Conservation (phyloP, 2,797 vertebrate species). For the Ciconia nigra region DNA sequence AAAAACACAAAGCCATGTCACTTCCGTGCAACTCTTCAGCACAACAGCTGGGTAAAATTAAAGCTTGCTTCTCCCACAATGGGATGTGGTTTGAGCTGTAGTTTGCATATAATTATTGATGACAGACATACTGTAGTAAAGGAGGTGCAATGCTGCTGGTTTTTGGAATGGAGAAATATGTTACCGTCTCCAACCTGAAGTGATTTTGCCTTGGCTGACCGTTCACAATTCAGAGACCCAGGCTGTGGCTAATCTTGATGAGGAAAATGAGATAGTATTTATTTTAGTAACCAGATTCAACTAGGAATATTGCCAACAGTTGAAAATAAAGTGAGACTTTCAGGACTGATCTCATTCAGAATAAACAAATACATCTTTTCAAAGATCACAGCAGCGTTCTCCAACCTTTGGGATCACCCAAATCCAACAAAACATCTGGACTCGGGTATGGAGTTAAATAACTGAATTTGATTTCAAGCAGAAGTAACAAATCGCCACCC, state of each 20-base stretch:
- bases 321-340: slow-evolving; percentile 2
- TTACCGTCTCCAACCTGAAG: neutral
- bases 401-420: neutral
- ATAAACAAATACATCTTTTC: neutral
- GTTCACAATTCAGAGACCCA: neutral
- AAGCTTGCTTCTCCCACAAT: neutral
- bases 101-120: neutral
- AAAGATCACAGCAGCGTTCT: neutral
- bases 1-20: neutral
- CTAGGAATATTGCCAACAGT: neutral
- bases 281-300: neutral
- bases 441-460: neutral
- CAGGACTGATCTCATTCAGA: neutral
- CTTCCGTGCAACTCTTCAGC: neutral
- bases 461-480: neutral
- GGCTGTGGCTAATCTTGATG: neutral
- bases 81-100: neutral
- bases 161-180: neutral
- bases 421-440: slow-evolving; percentile 43
- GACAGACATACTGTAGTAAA: neutral
- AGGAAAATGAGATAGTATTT: neutral
- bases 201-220: neutral
- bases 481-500: neutral
- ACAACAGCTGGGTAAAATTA: slow-evolving; percentile 16
- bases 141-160: neutral